Evolutionary conservation across 2,113 vertebrate genomes (phyloP).

Genomic region (Lepus americanus): DNA sequence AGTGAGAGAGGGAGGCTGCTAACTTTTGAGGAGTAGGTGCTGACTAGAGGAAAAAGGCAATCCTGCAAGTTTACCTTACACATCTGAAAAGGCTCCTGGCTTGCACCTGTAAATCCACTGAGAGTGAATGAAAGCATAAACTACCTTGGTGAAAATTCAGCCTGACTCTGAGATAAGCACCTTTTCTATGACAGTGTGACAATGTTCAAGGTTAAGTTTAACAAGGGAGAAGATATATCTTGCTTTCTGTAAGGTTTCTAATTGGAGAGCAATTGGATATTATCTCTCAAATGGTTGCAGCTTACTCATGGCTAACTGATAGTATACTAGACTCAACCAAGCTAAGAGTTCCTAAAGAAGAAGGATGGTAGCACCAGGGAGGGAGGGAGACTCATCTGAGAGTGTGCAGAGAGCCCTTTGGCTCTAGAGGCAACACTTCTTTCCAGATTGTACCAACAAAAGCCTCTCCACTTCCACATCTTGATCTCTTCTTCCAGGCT

Average conservation of each 20-base stretch:
- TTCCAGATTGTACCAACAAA: not conserved
- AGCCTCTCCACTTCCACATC: not conserved
- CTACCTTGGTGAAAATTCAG: not conserved
- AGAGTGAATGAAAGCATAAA: not conserved
- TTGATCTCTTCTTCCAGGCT: not conserved
- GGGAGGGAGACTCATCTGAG: not conserved
- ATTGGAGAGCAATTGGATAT: not conserved
- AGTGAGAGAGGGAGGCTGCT: not conserved
- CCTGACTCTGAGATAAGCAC: not conserved
- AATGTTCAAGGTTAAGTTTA: not conserved
- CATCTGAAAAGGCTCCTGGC: not conserved
- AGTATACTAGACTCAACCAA: not conserved
- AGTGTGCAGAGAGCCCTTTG: not conserved
- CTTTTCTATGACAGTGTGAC: not conserved
- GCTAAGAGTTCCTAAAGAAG: not conserved
- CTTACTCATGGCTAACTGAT: not conserved
- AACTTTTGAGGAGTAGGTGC: not conserved
- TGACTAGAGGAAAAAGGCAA: not conserved
- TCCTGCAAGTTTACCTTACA: not conserved
- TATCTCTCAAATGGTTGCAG: not conserved
- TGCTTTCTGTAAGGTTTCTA: not conserved
- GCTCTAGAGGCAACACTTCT: not conserved
- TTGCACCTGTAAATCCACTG: not conserved
- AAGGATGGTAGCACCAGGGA: not conserved
- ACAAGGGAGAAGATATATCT: not conserved